These are phyloP conservation scores for Diachrysia chrysitis DNA, from an alignment of 2,888 invertebrate genomes.

Conservation along the genomic window DNA sequence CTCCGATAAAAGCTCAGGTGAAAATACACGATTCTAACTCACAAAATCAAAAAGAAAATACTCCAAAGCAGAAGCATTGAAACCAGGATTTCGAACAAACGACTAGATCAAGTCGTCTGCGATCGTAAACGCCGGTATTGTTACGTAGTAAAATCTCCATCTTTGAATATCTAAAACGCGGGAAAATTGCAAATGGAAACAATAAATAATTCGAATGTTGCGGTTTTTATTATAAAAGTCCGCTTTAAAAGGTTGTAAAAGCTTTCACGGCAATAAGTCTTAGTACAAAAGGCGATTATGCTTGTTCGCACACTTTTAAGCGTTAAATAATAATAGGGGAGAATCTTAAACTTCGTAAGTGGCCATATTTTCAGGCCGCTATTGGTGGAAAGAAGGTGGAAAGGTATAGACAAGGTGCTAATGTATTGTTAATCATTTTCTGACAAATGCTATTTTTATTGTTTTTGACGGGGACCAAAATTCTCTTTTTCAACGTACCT, in stretches of 20 bases:
- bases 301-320: constrained; percentile 73
- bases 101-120: constrained; percentile 61
- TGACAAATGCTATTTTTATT: background rate
- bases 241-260: constrained; percentile 76
- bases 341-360: constrained; percentile 57
- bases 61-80: constrained; percentile 37
- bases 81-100: constrained; percentile 48
- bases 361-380: constrained; percentile 42
- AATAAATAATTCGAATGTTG: constrained; percentile 83
- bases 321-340: constrained; percentile 69
- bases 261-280: constrained; percentile 83
- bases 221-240: constrained; percentile 77
- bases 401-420: constrained; percentile 8
- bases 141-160: constrained; percentile 50
- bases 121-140: constrained; percentile 54
- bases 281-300: constrained; percentile 82
- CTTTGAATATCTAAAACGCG: constrained; percentile 67
- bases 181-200: constrained; percentile 76
- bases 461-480: background rate
- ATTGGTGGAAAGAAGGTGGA: constrained; percentile 24
- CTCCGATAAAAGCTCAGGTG: constrained; percentile 42
- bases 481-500: background rate
- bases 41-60: constrained; percentile 50
- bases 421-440: constrained; percentile 19
- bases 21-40: constrained; percentile 32